Base-by-base conservation (phyloP, 2,888 invertebrate species). In the Opisthograptis luteolata region DNA sequence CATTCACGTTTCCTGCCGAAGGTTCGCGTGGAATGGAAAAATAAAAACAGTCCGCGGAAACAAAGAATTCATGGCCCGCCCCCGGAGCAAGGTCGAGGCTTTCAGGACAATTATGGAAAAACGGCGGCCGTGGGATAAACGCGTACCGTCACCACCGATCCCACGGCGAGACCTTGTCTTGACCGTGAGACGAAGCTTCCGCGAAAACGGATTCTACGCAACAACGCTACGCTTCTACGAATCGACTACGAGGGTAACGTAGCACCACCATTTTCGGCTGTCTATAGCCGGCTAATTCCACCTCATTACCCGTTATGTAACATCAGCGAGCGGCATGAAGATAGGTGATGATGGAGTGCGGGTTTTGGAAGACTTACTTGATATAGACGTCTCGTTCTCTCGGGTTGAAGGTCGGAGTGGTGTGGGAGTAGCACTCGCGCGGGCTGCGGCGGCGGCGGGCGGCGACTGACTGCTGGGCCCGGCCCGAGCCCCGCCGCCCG, bases 401-500 rank as follows among this genome's bases (percentile, higher is more conserved):
- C 81, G 80, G 79, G 80, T 79, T 87, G 88, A 87, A 88, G 88
- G 88, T 88, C 89, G 88, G 81, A 73, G 77, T 74, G 87, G 80
- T 73, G 78, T 73, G 78, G 60, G 70, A 68, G 70, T 67, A 70
- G 71, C 84, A 84, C 83, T 80, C 83, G 79, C 84, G 86, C 70
- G 76, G 68, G 79, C 79, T 71, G 75, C 73, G 66, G 61, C 73
- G 69, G 68, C 76, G 73, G 81, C 76, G 79, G 81, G 75, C 80
- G 82, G 80, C 79, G 72, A 76, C 79, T 76, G 81, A 82, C 78
- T 76, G 79, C 81, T 80, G 84, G 78, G 85, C 89, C 89, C 84
- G 87, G 87, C 84, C 84, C 76, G 82, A 84, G 85, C 86, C 70
- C 68, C 73, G 55, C 74, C 76, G 63, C 81, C 71, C 77, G 66